A percentile compares a stretch with the other conserved stretches of the same genome.
Evolutionary conservation across 2,797 vertebrate genomes (phyloP).

Genomic region (Crocodylus rhombifer): DNA sequence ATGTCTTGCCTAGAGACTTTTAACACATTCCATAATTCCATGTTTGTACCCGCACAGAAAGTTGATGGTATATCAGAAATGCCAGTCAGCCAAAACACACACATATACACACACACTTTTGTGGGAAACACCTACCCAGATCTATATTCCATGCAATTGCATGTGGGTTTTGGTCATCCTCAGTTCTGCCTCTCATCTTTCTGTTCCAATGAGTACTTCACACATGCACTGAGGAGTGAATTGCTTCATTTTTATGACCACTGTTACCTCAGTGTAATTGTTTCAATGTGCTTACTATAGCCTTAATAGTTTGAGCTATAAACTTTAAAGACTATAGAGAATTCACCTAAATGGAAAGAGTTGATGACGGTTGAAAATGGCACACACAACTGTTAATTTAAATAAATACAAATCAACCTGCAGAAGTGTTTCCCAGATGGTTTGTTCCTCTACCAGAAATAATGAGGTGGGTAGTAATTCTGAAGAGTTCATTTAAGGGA

Average conservation of each 20-base stretch:
- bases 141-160: not conserved
- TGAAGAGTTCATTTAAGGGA: slow-evolving; percentile 52
- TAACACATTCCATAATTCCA: not conserved
- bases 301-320: slow-evolving; percentile 56
- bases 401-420: slow-evolving; percentile 55
- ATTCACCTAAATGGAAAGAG: slow-evolving; percentile 63
- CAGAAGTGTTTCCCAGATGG: slow-evolving; percentile 48
- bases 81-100: not conserved
- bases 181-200: not conserved
- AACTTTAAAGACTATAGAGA: slow-evolving; percentile 68
- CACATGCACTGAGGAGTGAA: not conserved
- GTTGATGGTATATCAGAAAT: not conserved
- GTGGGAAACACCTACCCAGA: not conserved
- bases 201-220: not conserved
- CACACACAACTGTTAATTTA: slow-evolving; percentile 60
- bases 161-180: not conserved
- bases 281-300: slow-evolving; percentile 46
- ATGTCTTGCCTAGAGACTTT: not conserved
- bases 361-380: slow-evolving; percentile 33
- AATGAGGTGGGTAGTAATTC: slow-evolving; percentile 14
- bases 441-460: slow-evolving; percentile 60
- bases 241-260: slow-evolving; percentile 30
- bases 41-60: not conserved
- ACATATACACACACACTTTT: not conserved
- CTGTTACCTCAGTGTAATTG: slow-evolving; percentile 50